Base-by-base conservation (phyloP, 1,140 invertebrate species). In the Schmidtea mediterranea region DNA sequence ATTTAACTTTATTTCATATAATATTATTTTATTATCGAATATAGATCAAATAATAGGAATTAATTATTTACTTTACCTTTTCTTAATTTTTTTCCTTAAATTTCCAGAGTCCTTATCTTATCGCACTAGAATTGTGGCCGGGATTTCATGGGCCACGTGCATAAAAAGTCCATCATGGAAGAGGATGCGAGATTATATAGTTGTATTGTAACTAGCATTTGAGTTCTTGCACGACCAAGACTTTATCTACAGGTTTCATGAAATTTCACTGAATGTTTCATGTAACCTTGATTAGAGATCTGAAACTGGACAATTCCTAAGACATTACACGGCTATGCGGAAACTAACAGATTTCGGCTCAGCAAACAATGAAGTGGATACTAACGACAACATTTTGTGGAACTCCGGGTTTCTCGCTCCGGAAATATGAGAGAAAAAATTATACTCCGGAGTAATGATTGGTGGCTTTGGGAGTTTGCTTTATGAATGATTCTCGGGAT, bases 81-180 rank as follows among this genome's bases (percentile, higher is more conserved):
- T n/a, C n/a, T n/a, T n/a, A n/a, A n/a, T n/a, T n/a, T n/a, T n/a
- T n/a, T n/a, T n/a, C 10, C 10, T 32, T 32, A 32, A 6, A 3
- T 32, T 32, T 57, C 41, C 55, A 69, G 68, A 67, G 68, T 46
- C 84, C 94, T 65, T 69, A 97, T 46, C 97, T 92, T 69, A 97
- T 97, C 70, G 89, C 94, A 24, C 97, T 97, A 89, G 89, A 97
- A 66, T 95, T 62, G 71, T 97, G 36, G 95, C 92, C 64, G 92
- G 90, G 92, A 98, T 70, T 70, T 98, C 47, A 97, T 97, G 90
- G 97, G 95, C 66, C 89, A 97, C 69, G 95, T 98, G 58, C 87
- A 95, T 58, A 79, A 75, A 24, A 66, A 64, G 0, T 62, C 59
- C 36, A 71, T 71, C 55, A 69, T 71, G 52, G 69, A 72, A 51